Evolutionary conservation across 2,113 vertebrate species (phyloP), one percentile per base, ranked within the genome.

Genomic region (Nycticorax nycticorax): DNA sequence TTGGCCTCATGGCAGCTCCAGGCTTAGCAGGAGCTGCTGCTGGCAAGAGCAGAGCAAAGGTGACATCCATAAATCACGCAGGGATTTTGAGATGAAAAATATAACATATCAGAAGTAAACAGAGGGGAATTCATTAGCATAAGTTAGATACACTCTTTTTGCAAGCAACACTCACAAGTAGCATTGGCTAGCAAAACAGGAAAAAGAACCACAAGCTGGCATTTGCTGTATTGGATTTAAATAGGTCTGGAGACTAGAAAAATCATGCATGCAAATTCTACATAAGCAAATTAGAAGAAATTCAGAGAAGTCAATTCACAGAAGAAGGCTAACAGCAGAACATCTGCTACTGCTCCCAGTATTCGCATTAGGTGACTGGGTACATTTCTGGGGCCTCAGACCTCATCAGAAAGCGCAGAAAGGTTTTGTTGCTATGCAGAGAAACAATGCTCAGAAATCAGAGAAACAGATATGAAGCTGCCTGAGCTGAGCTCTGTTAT

Each of bases 381-480:
- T 82, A 78, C 83, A 22, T 92, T 93, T 78, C 88, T 91, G 86
- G 80, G 91, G 84, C 92, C 72, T 83, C 68, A 56, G 82, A 71
- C 48, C 24, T 71, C 90, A 84, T 52, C 79, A 88, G 76, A 86
- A 92, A 92, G 53, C 88, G 82, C 35, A 48, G 37, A 67, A 85
- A 74, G 63, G 27, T 73, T 95, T 89, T 93, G 95, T 93, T 96
- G 88, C 82, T 93, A 90, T 69, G 88, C 86, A 96, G 80, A 96
- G 84, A 79, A 92, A 64, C 39, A 73, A 3, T 32, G 73, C 47
- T 86, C 37, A 75, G 79, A 59, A 83, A 83, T n/a, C 52, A 80
- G 41, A 68, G 69, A 24, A 32, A 39, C 1, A 69, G 88, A 45
- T 9, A 52, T 0, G 20, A 60, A 72, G 32, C 48, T 94, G 74